phyloP scores from a whole-genome alignment of 2,113 vertebrate species.

The Paralichthys olivaceus region DNA sequence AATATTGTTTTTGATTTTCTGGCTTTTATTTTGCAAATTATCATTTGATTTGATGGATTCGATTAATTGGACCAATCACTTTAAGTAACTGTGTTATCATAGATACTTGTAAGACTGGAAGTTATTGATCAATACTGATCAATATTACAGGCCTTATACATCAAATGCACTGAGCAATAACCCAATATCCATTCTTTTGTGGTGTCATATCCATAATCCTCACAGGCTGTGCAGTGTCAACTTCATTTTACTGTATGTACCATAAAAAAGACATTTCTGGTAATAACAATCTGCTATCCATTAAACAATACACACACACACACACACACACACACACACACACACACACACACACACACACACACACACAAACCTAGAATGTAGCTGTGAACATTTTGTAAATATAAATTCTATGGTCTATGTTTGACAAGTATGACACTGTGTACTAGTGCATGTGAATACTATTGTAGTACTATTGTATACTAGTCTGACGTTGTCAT shows the following conservation, averaged over 20 bases:
- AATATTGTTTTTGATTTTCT: constrained; percentile 24
- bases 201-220: constrained; percentile 41
- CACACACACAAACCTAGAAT: constrained; percentile 69
- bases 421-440: constrained; percentile 69
- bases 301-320: constrained; percentile 16
- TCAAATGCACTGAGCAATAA: constrained; percentile 57
- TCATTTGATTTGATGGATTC: constrained; percentile 33
- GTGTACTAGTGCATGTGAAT: constrained; percentile 88
- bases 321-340: constrained; percentile 48
- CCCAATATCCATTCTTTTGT: constrained; percentile 26
- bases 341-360: constrained; percentile 35
- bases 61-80: constrained; percentile 59
- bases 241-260: constrained; percentile 49
- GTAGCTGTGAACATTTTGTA: constrained; percentile 82
- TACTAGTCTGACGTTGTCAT: constrained; percentile 86
- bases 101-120: constrained; percentile 42
- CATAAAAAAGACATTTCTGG: neutral
- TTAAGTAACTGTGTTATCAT: constrained; percentile 40
- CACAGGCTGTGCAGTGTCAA: constrained; percentile 40
- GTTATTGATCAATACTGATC: constrained; percentile 31
- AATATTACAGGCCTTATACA: constrained; percentile 46
- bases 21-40: constrained; percentile 5
- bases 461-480: constrained; percentile 84
- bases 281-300: constrained; percentile 20
- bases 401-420: constrained; percentile 71